A percentile compares a stretch with the other conserved stretches of the same genome.
Conservation (phyloP, 1,140 invertebrate genomes). For the Venturia canescens region DNA sequence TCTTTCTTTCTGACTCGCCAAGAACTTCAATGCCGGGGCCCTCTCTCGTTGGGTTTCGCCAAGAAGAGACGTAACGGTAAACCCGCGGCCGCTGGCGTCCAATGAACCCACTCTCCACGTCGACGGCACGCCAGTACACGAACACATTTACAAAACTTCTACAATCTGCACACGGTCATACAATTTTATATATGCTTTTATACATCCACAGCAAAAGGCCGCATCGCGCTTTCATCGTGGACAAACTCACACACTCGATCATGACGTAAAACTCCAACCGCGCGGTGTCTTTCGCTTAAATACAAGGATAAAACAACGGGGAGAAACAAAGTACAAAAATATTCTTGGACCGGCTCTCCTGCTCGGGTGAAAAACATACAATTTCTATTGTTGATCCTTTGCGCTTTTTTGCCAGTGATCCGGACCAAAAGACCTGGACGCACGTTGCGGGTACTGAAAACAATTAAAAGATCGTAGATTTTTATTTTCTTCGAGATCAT, state of each 20-base stretch:
- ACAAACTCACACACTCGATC: slow-evolving; percentile 33
- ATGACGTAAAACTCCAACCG: slow-evolving; percentile 5
- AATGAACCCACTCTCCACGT: slow-evolving; percentile 74
- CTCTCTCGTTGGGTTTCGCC: slow-evolving; percentile 65
- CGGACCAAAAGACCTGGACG: not conserved
- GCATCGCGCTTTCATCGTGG: slow-evolving; percentile 57
- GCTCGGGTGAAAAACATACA: not conserved
- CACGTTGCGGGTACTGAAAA: no score
- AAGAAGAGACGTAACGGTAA: slow-evolving; percentile 76
- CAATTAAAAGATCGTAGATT: not conserved
- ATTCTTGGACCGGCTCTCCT: not conserved
- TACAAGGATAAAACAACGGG: not conserved
- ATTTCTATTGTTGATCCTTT: not conserved
- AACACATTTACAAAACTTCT: slow-evolving; percentile 18
- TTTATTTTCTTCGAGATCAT: no score
- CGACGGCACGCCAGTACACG: slow-evolving; percentile 55
- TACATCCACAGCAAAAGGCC: slow-evolving; percentile 19
- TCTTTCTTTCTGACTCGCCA: slow-evolving; percentile 8
- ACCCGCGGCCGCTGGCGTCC: slow-evolving; percentile 75
- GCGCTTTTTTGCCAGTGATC: not conserved
- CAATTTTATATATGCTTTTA: not conserved
- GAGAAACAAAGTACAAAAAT: not conserved
- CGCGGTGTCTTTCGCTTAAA: not conserved
- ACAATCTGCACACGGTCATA: slow-evolving; percentile 3
- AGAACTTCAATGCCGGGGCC: slow-evolving; percentile 25